Evolutionary conservation across 2,888 invertebrate genomes (phyloP).

Genomic region (Platerodrilus igneus): DNA sequence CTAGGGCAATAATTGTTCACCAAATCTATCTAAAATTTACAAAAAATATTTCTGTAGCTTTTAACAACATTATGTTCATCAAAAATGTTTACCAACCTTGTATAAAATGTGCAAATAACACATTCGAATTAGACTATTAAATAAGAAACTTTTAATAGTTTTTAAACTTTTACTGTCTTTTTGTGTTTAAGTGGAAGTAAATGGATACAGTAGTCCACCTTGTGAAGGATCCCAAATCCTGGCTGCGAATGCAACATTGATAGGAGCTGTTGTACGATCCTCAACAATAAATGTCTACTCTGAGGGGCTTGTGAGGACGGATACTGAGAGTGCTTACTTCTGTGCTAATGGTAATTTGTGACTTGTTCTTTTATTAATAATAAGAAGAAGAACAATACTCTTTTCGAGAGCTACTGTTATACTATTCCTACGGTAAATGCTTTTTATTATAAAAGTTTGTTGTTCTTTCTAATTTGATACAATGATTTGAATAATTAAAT

Average conservation of each 20-base stretch:
- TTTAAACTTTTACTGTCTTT: conserved; percentile 6
- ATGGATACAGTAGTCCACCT: conserved; percentile 61
- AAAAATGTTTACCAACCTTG: too few species aligned
- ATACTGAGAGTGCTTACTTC: conserved; percentile 65
- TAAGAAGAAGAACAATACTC: too few species aligned
- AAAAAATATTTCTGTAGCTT: too few species aligned
- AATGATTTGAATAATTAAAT: too few species aligned
- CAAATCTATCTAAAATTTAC: too few species aligned
- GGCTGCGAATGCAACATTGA: conserved; percentile 56
- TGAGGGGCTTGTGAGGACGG: conserved; percentile 60
- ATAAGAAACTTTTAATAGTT: not conserved
- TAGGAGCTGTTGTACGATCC: conserved; percentile 59
- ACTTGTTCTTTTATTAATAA: not conserved
- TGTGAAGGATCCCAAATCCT: conserved; percentile 57
- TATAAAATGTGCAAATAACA: too few species aligned
- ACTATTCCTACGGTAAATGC: too few species aligned
- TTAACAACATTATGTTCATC: too few species aligned
- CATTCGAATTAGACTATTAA: not conserved
- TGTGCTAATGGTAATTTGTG: conserved; percentile 58
- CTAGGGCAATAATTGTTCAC: too few species aligned
- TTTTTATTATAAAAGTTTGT: too few species aligned
- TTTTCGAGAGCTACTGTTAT: too few species aligned
- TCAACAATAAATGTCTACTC: conserved; percentile 58
- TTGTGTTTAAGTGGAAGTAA: conserved; percentile 58
- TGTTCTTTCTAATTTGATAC: too few species aligned